These are phyloP conservation scores for Lytechinus pictus DNA, from an alignment of 35 echinoderm and acorn worm genomes.

Conservation along the genomic window DNA sequence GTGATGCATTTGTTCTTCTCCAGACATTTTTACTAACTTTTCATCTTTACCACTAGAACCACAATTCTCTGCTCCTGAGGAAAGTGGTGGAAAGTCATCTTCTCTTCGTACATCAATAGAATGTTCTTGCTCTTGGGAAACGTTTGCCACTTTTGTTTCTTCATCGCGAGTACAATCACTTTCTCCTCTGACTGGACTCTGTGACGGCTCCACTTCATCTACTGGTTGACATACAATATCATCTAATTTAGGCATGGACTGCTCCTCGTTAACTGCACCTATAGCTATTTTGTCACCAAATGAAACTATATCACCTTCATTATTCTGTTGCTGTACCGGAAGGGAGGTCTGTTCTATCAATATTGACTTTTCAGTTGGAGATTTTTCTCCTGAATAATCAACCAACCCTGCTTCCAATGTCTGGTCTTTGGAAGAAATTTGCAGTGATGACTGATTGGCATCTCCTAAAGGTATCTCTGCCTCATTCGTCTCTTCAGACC, in stretches of 20 bases:
- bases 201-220: neutral
- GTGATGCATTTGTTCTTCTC: neutral
- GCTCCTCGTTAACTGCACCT: neutral
- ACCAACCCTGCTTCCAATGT: neutral
- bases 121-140: no score
- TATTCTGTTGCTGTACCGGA: no score
- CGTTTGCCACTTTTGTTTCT: neutral
- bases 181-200: neutral
- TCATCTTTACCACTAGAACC: neutral
- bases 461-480: neutral
- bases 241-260: neutral
- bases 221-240: neutral
- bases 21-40: neutral
- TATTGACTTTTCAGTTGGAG: no score
- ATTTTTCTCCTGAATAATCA: neutral
- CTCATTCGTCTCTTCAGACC: neutral
- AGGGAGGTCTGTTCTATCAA: no score
- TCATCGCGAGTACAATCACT: neutral
- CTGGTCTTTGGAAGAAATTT: neutral
- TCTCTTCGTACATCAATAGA: no score
- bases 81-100: no score
- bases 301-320: no score
- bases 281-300: no score
- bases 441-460: neutral
- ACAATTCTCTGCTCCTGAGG: neutral